These are phyloP conservation scores for Emmelina monodactyla DNA, from an alignment of 2,888 invertebrate genomes.

Conservation along the genomic window DNA sequence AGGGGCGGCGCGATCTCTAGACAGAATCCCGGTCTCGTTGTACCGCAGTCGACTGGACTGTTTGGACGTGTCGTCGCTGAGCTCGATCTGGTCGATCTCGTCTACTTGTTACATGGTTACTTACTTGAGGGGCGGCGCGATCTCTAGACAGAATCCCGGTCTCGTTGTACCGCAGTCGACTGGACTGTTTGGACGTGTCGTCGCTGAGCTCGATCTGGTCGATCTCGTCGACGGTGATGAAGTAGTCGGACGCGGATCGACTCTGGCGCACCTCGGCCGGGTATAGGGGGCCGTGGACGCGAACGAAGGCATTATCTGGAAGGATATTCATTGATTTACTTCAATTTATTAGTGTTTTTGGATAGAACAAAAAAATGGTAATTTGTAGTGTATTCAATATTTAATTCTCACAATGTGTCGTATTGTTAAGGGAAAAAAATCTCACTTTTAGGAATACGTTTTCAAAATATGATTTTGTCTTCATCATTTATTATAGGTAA, in stretches of 20 bases:
- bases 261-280: conserved; percentile 36
- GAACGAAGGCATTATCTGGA: conserved; percentile 48
- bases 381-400: no score
- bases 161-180: conserved; percentile 26
- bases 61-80: no score
- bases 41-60: conserved; percentile 22
- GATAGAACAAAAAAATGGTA: no score
- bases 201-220: conserved; percentile 36
- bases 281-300: conserved; percentile 38
- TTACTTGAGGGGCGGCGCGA: conserved; percentile 37
- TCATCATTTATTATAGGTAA: no score
- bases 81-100: no score
- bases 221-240: conserved; percentile 30
- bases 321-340: no score
- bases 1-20: conserved; percentile 29
- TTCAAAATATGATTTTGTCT: no score
- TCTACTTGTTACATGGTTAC: no score
- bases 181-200: conserved; percentile 22
- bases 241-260: conserved; percentile 34
- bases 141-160: conserved; percentile 27
- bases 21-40: conserved; percentile 30
- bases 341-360: no score
- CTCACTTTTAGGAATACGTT: no score
- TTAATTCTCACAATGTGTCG: no score
- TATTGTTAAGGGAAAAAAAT: no score